Evolutionary conservation across 2,888 invertebrate genomes (phyloP).

Genomic region (Priocnemis perturbator): DNA sequence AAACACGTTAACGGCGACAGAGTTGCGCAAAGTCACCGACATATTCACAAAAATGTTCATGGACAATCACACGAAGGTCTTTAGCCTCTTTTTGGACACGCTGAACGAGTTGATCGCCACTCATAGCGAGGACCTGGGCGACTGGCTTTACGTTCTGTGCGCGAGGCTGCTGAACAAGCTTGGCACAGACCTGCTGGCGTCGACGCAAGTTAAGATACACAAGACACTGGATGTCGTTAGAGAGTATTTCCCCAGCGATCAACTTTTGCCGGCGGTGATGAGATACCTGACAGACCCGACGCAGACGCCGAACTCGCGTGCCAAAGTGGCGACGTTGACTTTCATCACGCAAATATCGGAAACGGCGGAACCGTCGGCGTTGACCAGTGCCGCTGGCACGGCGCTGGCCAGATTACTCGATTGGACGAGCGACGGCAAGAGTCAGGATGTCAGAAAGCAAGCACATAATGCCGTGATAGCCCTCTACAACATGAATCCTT

Average conservation of each 20-base stretch:
- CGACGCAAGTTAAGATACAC: constrained; percentile 93
- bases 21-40: constrained; percentile 91
- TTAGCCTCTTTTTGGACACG: constrained; percentile 94
- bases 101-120: constrained; percentile 91
- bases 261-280: constrained; percentile 79
- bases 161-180: constrained; percentile 92
- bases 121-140: constrained; percentile 91
- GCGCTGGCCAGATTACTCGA: constrained; percentile 70
- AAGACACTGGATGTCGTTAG: constrained; percentile 88
- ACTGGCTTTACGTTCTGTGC: constrained; percentile 95
- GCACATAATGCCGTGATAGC: constrained; percentile 84
- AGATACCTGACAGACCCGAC: constrained; percentile 93
- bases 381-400: constrained; percentile 66
- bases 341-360: constrained; percentile 82
- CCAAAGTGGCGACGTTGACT: constrained; percentile 85
- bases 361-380: constrained; percentile 77
- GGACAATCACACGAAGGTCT: constrained; percentile 96
- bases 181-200: constrained; percentile 93
- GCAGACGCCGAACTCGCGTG: constrained; percentile 91
- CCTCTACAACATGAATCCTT: constrained; percentile 93
- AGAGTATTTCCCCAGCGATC: constrained; percentile 79
- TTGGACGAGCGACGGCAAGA: constrained; percentile 83
- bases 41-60: constrained; percentile 97
- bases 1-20: constrained; percentile 81
- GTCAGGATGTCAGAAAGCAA: constrained; percentile 82